These are phyloP conservation scores for Fistularia tabacaria DNA, from an alignment of 2,797 vertebrate genomes.

Conservation along the genomic window DNA sequence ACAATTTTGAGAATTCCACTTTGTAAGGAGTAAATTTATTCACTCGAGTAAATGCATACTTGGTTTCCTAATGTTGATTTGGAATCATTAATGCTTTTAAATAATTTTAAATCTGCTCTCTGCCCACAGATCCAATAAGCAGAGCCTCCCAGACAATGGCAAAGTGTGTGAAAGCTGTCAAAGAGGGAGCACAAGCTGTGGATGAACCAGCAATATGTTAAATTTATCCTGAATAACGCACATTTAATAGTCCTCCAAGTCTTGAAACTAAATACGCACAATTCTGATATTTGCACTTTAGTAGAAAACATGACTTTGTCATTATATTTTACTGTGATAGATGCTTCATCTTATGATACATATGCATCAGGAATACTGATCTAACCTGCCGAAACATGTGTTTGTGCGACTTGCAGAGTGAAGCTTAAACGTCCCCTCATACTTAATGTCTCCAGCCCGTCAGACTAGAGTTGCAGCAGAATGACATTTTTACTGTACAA, in stretches of 20 bases:
- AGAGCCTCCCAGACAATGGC: slow-evolving; percentile 92
- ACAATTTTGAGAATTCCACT: too few relatives aligned
- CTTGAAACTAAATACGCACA: slow-evolving; percentile 34
- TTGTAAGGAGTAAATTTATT: neutral
- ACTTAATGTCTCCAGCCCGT: too few relatives aligned
- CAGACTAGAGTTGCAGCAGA: too few relatives aligned
- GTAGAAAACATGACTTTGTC: slow-evolving; percentile 38
- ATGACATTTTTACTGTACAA: too few relatives aligned
- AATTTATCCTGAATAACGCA: slow-evolving; percentile 23
- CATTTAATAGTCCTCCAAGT: slow-evolving; percentile 11
- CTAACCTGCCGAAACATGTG: too few relatives aligned
- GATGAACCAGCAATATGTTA: slow-evolving; percentile 86
- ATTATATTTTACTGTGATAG: slow-evolving; percentile 22
- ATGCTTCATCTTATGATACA: neutral
- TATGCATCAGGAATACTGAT: too few relatives aligned
- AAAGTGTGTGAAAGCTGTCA: slow-evolving; percentile 89
- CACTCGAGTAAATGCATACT: neutral
- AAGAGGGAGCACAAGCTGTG: slow-evolving; percentile 83
- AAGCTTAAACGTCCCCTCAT: too few relatives aligned
- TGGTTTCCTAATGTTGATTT: neutral
- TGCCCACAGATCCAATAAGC: slow-evolving; percentile 83
- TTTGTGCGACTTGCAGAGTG: too few relatives aligned
- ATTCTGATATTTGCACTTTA: slow-evolving; percentile 48
- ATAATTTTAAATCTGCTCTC: slow-evolving; percentile 20
- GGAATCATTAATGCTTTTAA: neutral